A percentile compares a stretch with the other conserved stretches of the same genome.
Evolutionary conservation across 1,140 invertebrate species (phyloP).

Genomic region (Drosophila baimaii): DNA sequence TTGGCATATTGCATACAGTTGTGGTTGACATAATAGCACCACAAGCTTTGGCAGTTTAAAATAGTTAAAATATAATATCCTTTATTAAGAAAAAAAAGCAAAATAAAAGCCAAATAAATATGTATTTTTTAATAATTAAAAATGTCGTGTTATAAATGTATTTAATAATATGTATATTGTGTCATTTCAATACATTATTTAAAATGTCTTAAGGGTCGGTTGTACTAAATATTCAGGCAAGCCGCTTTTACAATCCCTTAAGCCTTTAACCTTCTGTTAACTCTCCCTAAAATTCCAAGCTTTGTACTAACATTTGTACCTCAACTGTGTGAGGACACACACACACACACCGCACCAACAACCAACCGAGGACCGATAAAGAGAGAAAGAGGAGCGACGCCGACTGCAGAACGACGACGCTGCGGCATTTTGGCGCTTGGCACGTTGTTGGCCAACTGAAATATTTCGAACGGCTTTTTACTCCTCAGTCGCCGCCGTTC

Average conservation of each 20-base stretch:
- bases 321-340: constrained; percentile 22
- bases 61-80: not conserved
- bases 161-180: too few relatives aligned
- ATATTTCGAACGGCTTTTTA: constrained; percentile 62
- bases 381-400: constrained; percentile 24
- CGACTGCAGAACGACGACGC: constrained; percentile 60
- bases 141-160: too few relatives aligned
- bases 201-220: too few relatives aligned
- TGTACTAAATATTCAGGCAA: too few relatives aligned
- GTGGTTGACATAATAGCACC: not conserved
- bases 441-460: constrained; percentile 54
- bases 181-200: too few relatives aligned
- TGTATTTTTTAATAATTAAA: too few relatives aligned
- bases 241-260: too few relatives aligned
- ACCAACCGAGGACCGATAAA: constrained; percentile 5
- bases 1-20: constrained; percentile 51
- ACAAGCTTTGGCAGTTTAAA: not conserved
- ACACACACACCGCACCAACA: not conserved
- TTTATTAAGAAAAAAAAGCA: not conserved
- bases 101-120: too few relatives aligned
- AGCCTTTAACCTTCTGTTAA: not conserved
- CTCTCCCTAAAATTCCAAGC: not conserved
- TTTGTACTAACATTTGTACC: not conserved
- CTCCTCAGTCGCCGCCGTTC: constrained; percentile 65
- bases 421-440: constrained; percentile 75